These are phyloP conservation scores for Sminthopsis crassicaudata DNA, from an alignment of 2,113 vertebrate genomes.

Conservation along the genomic window DNA sequence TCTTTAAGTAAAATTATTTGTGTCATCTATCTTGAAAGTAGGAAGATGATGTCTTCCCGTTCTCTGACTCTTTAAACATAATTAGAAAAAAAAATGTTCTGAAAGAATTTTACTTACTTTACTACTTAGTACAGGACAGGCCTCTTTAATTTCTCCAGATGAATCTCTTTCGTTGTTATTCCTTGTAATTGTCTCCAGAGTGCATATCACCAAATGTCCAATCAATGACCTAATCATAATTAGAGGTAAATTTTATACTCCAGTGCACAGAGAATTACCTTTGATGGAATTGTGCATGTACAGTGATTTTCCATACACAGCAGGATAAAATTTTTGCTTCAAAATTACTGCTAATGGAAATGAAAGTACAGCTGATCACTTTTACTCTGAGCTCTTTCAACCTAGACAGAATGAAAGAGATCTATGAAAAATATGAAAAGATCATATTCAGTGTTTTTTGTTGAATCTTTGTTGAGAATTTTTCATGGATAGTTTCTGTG, in stretches of 20 bases:
- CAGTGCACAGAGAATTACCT: constrained; percentile 73
- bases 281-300: constrained; percentile 66
- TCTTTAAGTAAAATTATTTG: neutral
- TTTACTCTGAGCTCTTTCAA: constrained; percentile 52
- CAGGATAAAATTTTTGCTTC: constrained; percentile 68
- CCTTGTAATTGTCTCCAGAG: constrained; percentile 61
- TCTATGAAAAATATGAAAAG: constrained; percentile 23
- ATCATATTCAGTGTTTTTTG: constrained; percentile 40
- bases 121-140: constrained; percentile 64
- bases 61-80: constrained; percentile 42
- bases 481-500: constrained; percentile 38
- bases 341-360: constrained; percentile 70
- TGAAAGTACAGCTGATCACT: constrained; percentile 64
- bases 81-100: constrained; percentile 46
- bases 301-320: constrained; percentile 63
- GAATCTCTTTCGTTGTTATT: constrained; percentile 66
- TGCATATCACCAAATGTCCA: constrained; percentile 66
- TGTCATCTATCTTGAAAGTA: neutral
- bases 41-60: neutral
- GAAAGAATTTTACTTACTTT: constrained; percentile 56
- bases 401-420: constrained; percentile 57
- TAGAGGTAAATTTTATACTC: constrained; percentile 78
- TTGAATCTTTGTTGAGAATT: constrained; percentile 35
- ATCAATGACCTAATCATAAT: constrained; percentile 77
- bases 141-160: constrained; percentile 69